phyloP scores from a whole-genome alignment of 1,140 invertebrate genomes.

The Holcopasites calliopsidis region DNA sequence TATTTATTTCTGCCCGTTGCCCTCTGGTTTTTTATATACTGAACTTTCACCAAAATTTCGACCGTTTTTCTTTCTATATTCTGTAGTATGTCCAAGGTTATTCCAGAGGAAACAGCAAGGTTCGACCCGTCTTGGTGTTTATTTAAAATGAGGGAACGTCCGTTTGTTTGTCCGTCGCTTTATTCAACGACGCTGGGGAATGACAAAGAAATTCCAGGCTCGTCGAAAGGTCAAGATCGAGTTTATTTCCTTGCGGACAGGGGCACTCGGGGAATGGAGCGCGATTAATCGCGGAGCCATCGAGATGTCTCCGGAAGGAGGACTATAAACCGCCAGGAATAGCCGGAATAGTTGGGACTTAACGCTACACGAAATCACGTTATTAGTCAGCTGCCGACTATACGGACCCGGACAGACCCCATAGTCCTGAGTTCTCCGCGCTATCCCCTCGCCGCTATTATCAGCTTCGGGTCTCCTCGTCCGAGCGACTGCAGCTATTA shows the following conservation, averaged over 20 bases:
- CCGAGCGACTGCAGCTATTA: constrained; percentile 35
- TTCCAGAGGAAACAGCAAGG: not conserved
- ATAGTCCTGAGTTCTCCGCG: too few species aligned
- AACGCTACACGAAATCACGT: constrained; percentile 35
- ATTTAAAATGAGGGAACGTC: constrained; percentile 8
- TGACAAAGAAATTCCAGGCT: constrained; percentile 43
- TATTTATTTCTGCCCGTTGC: too few species aligned
- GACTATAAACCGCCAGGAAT: constrained; percentile 47
- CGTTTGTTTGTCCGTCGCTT: not conserved
- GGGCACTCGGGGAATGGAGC: not conserved
- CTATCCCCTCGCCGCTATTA: constrained; percentile 2
- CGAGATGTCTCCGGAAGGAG: constrained; percentile 35
- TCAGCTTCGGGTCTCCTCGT: constrained; percentile 7
- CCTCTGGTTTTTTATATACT: too few species aligned
- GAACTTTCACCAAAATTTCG: too few species aligned
- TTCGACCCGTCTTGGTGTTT: not conserved
- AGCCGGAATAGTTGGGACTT: constrained; percentile 57
- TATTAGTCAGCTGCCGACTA: constrained; percentile 20
- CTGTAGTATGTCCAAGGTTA: too few species aligned
- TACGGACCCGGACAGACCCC: too few species aligned
- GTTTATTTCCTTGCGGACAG: constrained; percentile 48
- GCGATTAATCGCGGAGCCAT: constrained; percentile 56
- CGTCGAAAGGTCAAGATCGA: constrained; percentile 60
- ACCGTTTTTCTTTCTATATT: too few species aligned
- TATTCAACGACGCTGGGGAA: constrained; percentile 5